Percentiles rank a stretch among this genome's conserved stretches.
Evolutionary conservation across 2,797 vertebrate species (phyloP).

Genomic region (Muscicapa striata): DNA sequence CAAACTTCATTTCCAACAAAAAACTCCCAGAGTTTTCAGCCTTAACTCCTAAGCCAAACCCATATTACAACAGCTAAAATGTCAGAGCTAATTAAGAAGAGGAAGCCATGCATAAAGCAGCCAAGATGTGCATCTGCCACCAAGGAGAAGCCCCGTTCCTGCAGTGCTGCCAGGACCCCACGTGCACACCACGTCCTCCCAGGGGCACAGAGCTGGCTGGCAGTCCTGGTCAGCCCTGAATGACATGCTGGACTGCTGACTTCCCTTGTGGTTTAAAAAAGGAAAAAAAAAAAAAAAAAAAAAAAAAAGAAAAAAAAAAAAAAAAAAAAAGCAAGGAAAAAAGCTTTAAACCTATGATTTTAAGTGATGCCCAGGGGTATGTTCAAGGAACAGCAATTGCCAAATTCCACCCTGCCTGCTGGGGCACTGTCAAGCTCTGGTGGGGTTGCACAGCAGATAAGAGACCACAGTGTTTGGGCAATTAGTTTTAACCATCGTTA

Average conservation of each 20-base stretch:
- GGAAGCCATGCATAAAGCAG: background rate
- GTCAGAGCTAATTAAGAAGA: conserved; percentile 31
- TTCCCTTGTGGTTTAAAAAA: conserved; percentile 58
- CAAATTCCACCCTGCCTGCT: conserved; percentile 6
- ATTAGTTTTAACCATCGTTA: background rate
- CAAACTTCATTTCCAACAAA: background rate
- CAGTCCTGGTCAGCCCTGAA: conserved; percentile 69
- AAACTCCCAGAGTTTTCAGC: background rate
- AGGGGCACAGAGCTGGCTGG: conserved; percentile 13
- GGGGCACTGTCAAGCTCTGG: background rate
- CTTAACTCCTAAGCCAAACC: background rate
- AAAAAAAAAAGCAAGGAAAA: conserved; percentile 16
- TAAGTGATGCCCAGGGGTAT: conserved; percentile 21
- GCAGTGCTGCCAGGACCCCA: background rate
- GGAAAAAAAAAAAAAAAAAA: background rate
- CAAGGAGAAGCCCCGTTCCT: background rate
- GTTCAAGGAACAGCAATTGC: conserved; percentile 28
- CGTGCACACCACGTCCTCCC: background rate
- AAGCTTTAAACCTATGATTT: conserved; percentile 35
- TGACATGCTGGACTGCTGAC: conserved; percentile 45
- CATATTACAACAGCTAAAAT: background rate
- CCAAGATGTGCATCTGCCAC: conserved; percentile 29
- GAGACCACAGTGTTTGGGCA: background rate
- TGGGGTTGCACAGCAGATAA: background rate
- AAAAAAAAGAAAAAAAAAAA: background rate